Percentiles rank a stretch among this genome's conserved stretches.
phyloP scores from a whole-genome alignment of 2,888 invertebrate genomes.

The Ectemnius cavifrons region DNA sequence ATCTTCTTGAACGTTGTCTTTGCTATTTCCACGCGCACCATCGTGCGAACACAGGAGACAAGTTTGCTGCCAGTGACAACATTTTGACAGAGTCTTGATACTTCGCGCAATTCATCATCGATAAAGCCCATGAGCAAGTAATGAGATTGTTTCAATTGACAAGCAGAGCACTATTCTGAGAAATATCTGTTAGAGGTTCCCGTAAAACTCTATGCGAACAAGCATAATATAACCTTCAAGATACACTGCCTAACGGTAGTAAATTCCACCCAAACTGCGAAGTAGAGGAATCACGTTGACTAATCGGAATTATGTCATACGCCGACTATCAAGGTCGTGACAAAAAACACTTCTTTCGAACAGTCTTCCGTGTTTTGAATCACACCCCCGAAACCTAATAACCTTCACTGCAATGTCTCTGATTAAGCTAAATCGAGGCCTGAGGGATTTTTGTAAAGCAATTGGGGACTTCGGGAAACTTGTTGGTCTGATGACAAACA shows the following conservation, averaged over 20 bases:
- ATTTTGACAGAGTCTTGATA: slow-evolving; percentile 82
- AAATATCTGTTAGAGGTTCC: background rate
- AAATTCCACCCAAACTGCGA: background rate
- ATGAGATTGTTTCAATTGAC: slow-evolving; percentile 13
- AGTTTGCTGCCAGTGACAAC: slow-evolving; percentile 82
- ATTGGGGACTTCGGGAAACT: no score
- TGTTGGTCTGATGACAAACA: background rate
- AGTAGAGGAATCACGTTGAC: background rate
- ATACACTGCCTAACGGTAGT: background rate
- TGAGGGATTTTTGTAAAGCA: no score
- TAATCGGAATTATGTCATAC: slow-evolving; percentile 40
- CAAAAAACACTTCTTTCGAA: slow-evolving; percentile 20
- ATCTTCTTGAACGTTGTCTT: slow-evolving; percentile 82
- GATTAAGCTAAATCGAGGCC: no score
- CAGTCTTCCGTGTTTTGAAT: slow-evolving; percentile 17
- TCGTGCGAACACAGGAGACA: slow-evolving; percentile 83
- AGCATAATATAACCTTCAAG: slow-evolving; percentile 35
- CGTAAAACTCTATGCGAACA: background rate
- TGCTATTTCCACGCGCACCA: slow-evolving; percentile 84
- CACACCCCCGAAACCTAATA: background rate
- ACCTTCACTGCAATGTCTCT: background rate
- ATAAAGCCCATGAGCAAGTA: slow-evolving; percentile 81
- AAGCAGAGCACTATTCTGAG: slow-evolving; percentile 8
- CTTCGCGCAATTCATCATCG: slow-evolving; percentile 83
- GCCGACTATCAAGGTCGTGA: slow-evolving; percentile 43